Percentiles rank a stretch among this genome's conserved stretches.
These are phyloP conservation scores for Seriola aureovittata DNA, from an alignment of 2,113 vertebrate genomes.

Conservation along the genomic window DNA sequence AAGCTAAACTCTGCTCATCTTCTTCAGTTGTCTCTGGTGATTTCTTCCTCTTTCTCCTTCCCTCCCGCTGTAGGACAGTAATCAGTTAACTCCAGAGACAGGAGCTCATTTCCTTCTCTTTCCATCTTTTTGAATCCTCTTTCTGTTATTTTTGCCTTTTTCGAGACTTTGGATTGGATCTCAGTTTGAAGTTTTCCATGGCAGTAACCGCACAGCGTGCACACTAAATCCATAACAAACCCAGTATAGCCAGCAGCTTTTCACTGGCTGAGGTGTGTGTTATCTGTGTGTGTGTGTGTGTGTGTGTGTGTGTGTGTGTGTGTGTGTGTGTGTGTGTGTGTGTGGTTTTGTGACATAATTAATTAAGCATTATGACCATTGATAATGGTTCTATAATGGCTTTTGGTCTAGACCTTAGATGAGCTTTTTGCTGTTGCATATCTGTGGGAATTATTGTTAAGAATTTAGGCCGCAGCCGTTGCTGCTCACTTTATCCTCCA, in stretches of 20 bases:
- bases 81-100: conserved; percentile 38
- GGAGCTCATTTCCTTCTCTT: conserved; percentile 44
- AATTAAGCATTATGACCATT: background rate
- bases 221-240: conserved; percentile 24
- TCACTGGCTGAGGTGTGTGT: conserved; percentile 31
- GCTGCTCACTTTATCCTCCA: background rate
- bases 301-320: no score
- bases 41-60: background rate
- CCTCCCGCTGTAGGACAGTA: conserved; percentile 22
- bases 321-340: no score
- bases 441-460: conserved; percentile 1
- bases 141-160: conserved; percentile 10
- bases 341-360: conserved; percentile 36
- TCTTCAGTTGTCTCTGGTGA: background rate
- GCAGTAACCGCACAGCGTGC: background rate
- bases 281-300: conserved; percentile 5
- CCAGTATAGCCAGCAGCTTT: conserved; percentile 3
- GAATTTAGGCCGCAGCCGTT: conserved; percentile 21
- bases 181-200: conserved; percentile 48
- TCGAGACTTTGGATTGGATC: conserved; percentile 28
- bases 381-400: background rate
- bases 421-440: conserved; percentile 5
- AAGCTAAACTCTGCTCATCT: background rate
- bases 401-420: conserved; percentile 12
- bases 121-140: conserved; percentile 25